These are phyloP conservation scores for Bovichtus variegatus DNA, from an alignment of 2,797 vertebrate species.

Conservation along the genomic window DNA sequence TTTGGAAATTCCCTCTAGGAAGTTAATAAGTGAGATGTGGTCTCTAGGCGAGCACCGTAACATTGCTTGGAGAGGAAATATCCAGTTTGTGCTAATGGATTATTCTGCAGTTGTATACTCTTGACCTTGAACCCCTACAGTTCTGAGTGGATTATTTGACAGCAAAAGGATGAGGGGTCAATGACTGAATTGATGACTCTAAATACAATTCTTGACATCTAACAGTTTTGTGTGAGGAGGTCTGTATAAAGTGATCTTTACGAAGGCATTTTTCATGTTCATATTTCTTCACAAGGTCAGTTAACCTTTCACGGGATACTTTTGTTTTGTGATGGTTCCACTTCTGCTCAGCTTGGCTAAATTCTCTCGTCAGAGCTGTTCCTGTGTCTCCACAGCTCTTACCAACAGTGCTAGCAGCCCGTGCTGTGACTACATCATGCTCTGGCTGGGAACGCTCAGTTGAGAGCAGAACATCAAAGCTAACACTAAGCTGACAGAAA, in stretches of 20 bases:
- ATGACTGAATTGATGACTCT: neutral
- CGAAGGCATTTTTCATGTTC: neutral
- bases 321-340: slow-evolving; percentile 10
- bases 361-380: neutral
- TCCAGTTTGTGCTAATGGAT: neutral
- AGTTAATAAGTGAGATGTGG: neutral
- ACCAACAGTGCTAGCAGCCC: neutral
- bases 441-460: neutral
- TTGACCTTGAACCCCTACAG: neutral
- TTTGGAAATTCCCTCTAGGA: neutral
- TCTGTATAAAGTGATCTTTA: neutral
- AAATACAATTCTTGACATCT: neutral
- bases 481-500: slow-evolving; percentile 22
- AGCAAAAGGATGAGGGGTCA: neutral
- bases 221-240: neutral
- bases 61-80: neutral
- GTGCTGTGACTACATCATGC: neutral
- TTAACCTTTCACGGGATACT: neutral
- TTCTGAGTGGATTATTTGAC: neutral
- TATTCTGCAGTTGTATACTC: neutral
- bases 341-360: slow-evolving; percentile 3
- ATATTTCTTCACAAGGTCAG: slow-evolving; percentile 20
- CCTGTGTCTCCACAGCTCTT: slow-evolving; percentile 11
- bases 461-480: slow-evolving; percentile 9
- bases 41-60: neutral